A percentile compares a stretch with the other conserved stretches of the same genome.
These are phyloP conservation scores for Anguilla anguilla DNA, from an alignment of 2,797 vertebrate genomes.

Conservation along the genomic window DNA sequence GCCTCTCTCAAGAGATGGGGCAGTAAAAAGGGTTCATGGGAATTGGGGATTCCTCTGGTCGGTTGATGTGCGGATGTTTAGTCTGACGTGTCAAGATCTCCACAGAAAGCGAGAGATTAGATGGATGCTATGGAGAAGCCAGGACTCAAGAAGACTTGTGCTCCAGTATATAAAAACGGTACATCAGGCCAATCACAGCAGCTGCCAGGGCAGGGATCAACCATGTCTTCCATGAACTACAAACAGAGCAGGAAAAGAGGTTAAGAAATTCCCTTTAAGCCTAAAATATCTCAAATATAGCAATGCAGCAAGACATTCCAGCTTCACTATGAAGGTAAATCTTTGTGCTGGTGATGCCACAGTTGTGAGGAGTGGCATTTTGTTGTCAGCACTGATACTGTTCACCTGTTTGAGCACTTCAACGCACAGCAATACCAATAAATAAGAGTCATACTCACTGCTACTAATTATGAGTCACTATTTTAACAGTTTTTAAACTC, in stretches of 20 bases:
- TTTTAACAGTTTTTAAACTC: no score
- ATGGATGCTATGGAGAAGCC: conserved; percentile 2
- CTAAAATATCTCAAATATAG: background rate
- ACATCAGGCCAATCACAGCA: conserved; percentile 78
- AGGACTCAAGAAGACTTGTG: conserved; percentile 77
- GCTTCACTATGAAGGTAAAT: background rate
- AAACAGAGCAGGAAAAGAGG: conserved; percentile 15
- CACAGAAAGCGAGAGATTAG: conserved; percentile 54
- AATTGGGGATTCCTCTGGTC: conserved; percentile 24
- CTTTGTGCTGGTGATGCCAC: background rate
- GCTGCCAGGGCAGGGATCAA: conserved; percentile 83
- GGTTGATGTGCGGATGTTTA: conserved; percentile 55
- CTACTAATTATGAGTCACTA: background rate
- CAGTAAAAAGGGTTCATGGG: conserved; percentile 26
- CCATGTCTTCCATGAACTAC: conserved; percentile 85
- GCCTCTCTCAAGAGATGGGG: conserved; percentile 36
- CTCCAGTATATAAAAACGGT: conserved; percentile 83
- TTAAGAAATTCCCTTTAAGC: background rate
- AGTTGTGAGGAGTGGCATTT: background rate
- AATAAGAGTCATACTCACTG: background rate
- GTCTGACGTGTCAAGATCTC: conserved; percentile 69
- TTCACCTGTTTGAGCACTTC: background rate
- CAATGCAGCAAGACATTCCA: background rate
- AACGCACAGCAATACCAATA: background rate
- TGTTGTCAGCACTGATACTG: background rate